These are phyloP conservation scores for Pterocles orientalis DNA, from an alignment of 2,113 vertebrate genomes.

Conservation along the genomic window DNA sequence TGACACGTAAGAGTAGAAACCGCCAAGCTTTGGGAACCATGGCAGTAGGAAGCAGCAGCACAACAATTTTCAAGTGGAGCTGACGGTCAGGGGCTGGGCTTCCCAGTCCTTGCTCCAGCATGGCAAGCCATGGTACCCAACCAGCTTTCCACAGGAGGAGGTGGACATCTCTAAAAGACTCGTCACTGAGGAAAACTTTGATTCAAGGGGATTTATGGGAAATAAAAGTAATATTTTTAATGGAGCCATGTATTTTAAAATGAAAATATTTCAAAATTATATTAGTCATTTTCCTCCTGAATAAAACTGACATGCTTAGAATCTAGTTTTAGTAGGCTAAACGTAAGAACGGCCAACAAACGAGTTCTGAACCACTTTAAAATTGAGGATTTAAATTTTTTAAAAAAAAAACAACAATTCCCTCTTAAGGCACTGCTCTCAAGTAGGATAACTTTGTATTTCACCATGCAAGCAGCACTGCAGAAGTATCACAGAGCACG, in stretches of 20 bases:
- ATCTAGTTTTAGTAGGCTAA: not conserved
- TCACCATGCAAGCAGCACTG: not conserved
- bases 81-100: rapidly evolving
- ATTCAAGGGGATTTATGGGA: not conserved
- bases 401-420: not conserved
- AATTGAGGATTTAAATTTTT: not conserved
- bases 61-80: too few relatives aligned
- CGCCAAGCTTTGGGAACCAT: not conserved
- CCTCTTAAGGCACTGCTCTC: not conserved
- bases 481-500: not conserved
- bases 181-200: not conserved
- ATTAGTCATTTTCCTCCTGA: not conserved
- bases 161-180: not conserved
- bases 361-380: not conserved
- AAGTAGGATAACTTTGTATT: not conserved
- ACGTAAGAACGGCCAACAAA: not conserved
- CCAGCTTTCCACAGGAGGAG: not conserved
- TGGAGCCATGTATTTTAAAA: not conserved
- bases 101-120: not conserved
- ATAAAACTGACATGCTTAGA: not conserved
- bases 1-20: not conserved
- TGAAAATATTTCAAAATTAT: not conserved
- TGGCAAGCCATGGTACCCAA: not conserved
- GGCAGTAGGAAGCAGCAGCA: not conserved
- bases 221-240: not conserved